Base-by-base conservation (phyloP, 1,140 invertebrate genomes). In the Globodera ellingtonae region DNA sequence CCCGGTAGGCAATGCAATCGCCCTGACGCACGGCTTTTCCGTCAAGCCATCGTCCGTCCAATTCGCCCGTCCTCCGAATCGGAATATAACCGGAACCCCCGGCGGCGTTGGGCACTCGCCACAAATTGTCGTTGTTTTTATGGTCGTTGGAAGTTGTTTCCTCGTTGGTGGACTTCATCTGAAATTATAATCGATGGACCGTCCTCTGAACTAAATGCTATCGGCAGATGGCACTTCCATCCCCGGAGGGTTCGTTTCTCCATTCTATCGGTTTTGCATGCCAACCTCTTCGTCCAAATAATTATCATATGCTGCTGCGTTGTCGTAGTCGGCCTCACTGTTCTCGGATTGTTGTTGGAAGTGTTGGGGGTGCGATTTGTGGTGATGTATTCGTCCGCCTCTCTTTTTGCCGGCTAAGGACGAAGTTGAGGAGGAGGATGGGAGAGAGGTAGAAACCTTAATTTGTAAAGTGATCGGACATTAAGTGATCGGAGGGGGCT, bases 11-110 rank as follows among this genome's bases (percentile, higher is more conserved):
- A 50, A 85, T 72, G 72, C 84, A 85, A 47, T 85, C 85, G 13
- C 85, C 84, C 48, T 83, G 79, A 44, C 59, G 48, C 46, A 85
- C 65, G 18, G 69, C 62, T 47, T 81, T 47, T 15, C 83, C 85
- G 73, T 85, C 85, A 76, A 85, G 71, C 84, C 84, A 85, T n/a
- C 83, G 83, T 69, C 86, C 84, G 82, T 56, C 48, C 67, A 50
- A 83, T 44, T 77, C 75, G 59, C 21, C 62, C 35, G 35, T 21
- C 35, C 67, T 47, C 13, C 62, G n/a, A n/a, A 77, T 35, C 15
- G 85, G 76, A 9, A 77, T 65, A 74, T 78, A 85, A 9, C 84
- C 84, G 47, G 67, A 35, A 44, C 84, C 84, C 4, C 71, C 84
- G 21, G 84, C 81, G 56, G 52, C 47, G 46, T 73, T 75, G 10